Percentiles rank a stretch among this genome's conserved stretches.
phyloP scores from a whole-genome alignment of 2,888 invertebrate genomes.

The Brachyptera risi region DNA sequence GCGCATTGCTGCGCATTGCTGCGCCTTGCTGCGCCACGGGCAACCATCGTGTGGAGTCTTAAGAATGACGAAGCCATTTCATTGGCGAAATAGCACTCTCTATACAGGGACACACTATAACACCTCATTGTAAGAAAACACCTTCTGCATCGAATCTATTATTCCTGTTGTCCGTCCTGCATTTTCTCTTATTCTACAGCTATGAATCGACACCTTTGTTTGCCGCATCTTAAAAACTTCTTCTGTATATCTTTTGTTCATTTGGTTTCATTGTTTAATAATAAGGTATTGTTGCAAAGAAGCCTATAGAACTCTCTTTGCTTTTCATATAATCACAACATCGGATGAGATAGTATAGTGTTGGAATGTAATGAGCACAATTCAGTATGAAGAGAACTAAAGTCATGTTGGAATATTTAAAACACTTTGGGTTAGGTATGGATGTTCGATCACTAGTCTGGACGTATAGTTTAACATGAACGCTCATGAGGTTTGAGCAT shows the following conservation, averaged over 20 bases:
- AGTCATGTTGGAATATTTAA: slow-evolving; percentile 4
- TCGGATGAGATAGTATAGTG: neutral
- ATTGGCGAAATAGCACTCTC: slow-evolving; percentile 5
- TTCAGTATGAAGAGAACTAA: neutral
- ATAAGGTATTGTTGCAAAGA: slow-evolving; percentile 28
- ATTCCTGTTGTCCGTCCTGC: slow-evolving; percentile 7
- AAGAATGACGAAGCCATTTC: slow-evolving; percentile 25
- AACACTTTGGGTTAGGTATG: slow-evolving; percentile 12
- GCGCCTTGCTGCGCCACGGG: neutral
- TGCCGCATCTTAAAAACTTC: slow-evolving; percentile 10
- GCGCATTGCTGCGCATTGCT: neutral
- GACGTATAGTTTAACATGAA: too few relatives aligned
- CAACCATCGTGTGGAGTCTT: slow-evolving; percentile 26
- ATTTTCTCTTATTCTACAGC: slow-evolving; percentile 16
- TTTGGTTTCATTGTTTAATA: slow-evolving; percentile 30
- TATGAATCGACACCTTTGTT: slow-evolving; percentile 14
- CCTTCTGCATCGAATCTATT: slow-evolving; percentile 20
- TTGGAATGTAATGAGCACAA: slow-evolving; percentile 17
- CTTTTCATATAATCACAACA: slow-evolving; percentile 24
- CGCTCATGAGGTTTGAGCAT: too few relatives aligned
- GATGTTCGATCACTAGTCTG: too few relatives aligned
- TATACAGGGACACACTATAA: neutral
- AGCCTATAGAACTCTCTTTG: slow-evolving; percentile 12
- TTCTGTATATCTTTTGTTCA: slow-evolving; percentile 23
- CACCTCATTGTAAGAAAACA: neutral